Evolutionary conservation across 2,888 invertebrate species (phyloP), one percentile per base, ranked within the genome.

Genomic region (Trissolcus japonicus): DNA sequence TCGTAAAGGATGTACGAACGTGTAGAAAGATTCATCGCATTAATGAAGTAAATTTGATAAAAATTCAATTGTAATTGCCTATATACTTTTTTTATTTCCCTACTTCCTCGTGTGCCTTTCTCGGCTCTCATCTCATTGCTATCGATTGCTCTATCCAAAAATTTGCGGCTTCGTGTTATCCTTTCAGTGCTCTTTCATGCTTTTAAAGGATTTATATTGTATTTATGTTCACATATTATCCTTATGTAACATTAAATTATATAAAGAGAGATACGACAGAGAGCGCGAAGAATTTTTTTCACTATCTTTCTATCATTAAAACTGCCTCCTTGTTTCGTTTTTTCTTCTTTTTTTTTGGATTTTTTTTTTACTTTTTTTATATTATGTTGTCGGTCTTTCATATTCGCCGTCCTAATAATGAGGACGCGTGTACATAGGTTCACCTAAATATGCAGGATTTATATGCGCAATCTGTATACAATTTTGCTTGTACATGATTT

Each of bases 1-100:
- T 81, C 79, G 80, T 80, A 86, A 85, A 86, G 86, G 85, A 88
- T 88, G 85, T 88, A 88, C 85, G 88, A 89, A 88, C 86, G 87
- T 87, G 86, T 89, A 89, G 88, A 88, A 88, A 88, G 87, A 86
- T 88, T 86, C 83, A 84, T 86, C 83, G 81, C 85, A 80, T 80
- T 82, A 86, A 86, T 84, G 83, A 86, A 86, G 86, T 86, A 86
- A 88, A 88, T 87, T 88, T 84, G 86, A 87, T 87, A 86, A 85
- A 87, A 87, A 86, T 83, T 82, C 80, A 83, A 83, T 66, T 41
- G 48, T 66, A 73, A 66, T 73, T 56, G 50, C 17, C 56, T 73
- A 73, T 66, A 66, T 66, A 66, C 41, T 65, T 73, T 66, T 56
- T 53, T 53, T 41, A 4, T 53, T 19, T 68, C 40, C 19, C 35